Evolutionary conservation across 2,797 vertebrate species (phyloP), one percentile per base, ranked within the genome.

Genomic region (Notolepis coatsorum): DNA sequence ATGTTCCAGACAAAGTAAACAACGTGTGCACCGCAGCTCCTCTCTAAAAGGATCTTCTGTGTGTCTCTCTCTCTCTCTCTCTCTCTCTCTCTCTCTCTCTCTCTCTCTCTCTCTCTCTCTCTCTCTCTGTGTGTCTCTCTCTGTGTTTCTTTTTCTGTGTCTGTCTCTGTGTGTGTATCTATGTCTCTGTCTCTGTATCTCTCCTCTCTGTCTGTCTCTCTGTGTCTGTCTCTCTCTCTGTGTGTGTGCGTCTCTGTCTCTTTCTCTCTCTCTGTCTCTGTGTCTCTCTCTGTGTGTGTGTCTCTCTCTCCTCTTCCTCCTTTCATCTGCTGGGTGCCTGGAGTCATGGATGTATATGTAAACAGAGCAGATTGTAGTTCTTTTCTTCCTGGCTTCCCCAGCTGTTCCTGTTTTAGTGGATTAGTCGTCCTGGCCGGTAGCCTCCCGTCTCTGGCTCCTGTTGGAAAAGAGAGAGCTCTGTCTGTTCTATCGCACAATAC

Each of bases 361-460:
- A 38, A 23, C 7, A 3, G 7, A 41, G 17, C 37, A 55, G 52
- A 55, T 41, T 41, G 45, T 25, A 47, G 23, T 46, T 21, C n/a
- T 13, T 15, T 46, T 21, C 4, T 18, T 24, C 18, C 41, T 53
- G 37, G 10, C 47, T n/a, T 3, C 15, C 21, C 35, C 46, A 49
- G 45, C 57, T 52, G 31, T 70, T 65, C 15, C 37, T 43, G 50
- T 23, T 18, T 58, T 43, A 35, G 24, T n/a, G 39, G 48, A 68
- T 54, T 46, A 58, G 28, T 42, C 37, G 28, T 42, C 37, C 17
- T 28, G 10, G 65, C 64, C 55, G 47, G 13, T 61, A 50, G 53
- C 33, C 51, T n/a, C 24, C 5, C 52, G 23, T 70, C 27, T 49
- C 1, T 64, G 63, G 54, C 25, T 42, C 38, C 38, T 9, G 25